A percentile compares a stretch with the other conserved stretches of the same genome.
These are phyloP conservation scores for Mythimna pallens DNA, from an alignment of 2,888 invertebrate species.

Conservation along the genomic window DNA sequence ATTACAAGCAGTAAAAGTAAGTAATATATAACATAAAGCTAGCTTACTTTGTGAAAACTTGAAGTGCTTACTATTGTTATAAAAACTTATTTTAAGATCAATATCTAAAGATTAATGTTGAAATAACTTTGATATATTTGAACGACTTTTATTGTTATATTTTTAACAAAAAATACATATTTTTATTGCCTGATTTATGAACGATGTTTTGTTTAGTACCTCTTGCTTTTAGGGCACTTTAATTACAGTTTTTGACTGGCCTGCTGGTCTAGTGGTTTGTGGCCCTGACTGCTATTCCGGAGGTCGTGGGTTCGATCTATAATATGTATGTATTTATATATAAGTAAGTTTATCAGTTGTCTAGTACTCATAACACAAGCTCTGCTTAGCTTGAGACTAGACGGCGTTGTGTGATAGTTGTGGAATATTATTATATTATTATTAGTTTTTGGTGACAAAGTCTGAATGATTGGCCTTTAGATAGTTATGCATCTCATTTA, in stretches of 20 bases:
- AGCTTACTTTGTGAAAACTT: conserved; percentile 40
- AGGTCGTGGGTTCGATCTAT: no score
- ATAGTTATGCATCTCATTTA: no score
- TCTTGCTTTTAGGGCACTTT: not conserved
- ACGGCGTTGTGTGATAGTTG: no score
- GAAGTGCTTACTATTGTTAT: conserved; percentile 34
- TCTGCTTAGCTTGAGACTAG: no score
- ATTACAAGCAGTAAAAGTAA: conserved; percentile 33
- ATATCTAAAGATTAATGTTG: conserved; percentile 36
- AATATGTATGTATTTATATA: no score
- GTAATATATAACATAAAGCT: conserved; percentile 9
- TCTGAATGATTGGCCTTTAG: no score
- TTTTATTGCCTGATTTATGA: not conserved
- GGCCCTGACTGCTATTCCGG: no score
- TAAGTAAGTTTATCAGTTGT: no score
- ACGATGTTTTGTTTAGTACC: not conserved
- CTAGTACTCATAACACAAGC: no score
- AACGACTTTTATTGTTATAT: conserved; percentile 4
- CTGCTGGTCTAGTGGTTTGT: no score
- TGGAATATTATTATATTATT: no score
- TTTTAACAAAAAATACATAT: conserved; percentile 7
- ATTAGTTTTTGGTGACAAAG: no score
- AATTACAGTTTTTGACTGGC: not conserved
- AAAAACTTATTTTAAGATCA: conserved; percentile 42
- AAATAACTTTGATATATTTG: conserved; percentile 39